Percentiles rank a stretch among this genome's conserved stretches.
phyloP scores from a whole-genome alignment of 2,888 invertebrate genomes.

The Noctuana brunneofusca region DNA sequence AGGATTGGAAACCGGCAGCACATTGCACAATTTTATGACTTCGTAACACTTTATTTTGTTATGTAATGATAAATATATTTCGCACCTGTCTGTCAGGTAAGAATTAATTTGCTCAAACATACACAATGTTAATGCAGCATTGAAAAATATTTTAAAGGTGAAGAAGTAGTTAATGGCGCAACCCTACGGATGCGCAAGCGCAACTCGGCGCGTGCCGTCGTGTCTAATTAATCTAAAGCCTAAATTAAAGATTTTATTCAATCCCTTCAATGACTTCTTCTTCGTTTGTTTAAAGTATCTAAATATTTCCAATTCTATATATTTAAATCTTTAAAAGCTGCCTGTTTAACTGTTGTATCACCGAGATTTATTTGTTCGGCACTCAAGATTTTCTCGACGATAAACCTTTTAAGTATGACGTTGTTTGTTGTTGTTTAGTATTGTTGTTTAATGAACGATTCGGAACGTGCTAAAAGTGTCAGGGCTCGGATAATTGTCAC shows the following conservation, averaged over 20 bases:
- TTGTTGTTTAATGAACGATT: slow-evolving; percentile 19
- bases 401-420: not conserved
- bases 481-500: slow-evolving; percentile 61
- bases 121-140: slow-evolving; percentile 4
- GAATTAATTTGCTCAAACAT: slow-evolving; percentile 15
- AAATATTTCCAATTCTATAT: too few species aligned
- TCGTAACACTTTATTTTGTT: slow-evolving; percentile 36
- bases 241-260: slow-evolving; percentile 47
- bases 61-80: slow-evolving; percentile 41
- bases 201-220: slow-evolving; percentile 58
- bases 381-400: too few species aligned
- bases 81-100: slow-evolving; percentile 35
- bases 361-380: too few species aligned
- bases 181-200: slow-evolving; percentile 43
- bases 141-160: slow-evolving; percentile 6
- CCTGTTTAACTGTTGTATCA: too few species aligned
- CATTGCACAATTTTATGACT: slow-evolving; percentile 9
- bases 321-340: too few species aligned
- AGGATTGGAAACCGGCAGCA: slow-evolving; percentile 19
- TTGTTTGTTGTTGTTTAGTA: slow-evolving; percentile 26
- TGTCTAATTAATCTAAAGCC: slow-evolving; percentile 57
- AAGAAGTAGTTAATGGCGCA: slow-evolving; percentile 22
- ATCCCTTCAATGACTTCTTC: slow-evolving; percentile 3
- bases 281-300: not conserved
- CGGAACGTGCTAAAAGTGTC: slow-evolving; percentile 59